A percentile compares a stretch with the other conserved stretches of the same genome.
phyloP scores from a whole-genome alignment of 2,797 vertebrate genomes.

The Cyclura pinguis region DNA sequence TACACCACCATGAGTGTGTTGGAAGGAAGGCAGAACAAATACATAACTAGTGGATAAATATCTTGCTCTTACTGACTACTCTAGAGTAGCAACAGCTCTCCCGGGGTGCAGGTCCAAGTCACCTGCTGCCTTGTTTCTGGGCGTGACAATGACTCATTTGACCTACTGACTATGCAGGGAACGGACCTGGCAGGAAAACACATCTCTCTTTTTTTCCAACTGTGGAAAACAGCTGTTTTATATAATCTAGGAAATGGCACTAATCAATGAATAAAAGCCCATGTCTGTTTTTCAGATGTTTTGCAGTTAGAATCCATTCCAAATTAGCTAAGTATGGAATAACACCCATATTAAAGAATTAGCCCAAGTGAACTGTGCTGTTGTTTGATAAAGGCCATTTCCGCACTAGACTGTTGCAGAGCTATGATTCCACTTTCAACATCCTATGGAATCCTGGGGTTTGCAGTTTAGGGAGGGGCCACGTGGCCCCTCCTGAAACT shows the following conservation, averaged over 20 bases:
- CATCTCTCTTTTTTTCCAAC: slow-evolving; percentile 12
- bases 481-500: no score
- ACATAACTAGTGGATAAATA: not conserved
- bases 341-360: not conserved
- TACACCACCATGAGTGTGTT: not conserved
- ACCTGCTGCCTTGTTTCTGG: not conserved
- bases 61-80: not conserved
- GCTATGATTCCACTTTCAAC: no score
- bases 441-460: no score
- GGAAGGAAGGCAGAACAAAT: not conserved
- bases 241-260: slow-evolving; percentile 8
- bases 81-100: not conserved
- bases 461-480: no score
- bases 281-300: not conserved
- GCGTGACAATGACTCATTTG: not conserved
- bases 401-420: no score
- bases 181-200: not conserved
- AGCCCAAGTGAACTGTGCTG: no score
- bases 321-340: not conserved
- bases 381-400: no score
- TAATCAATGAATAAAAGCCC: slow-evolving; percentile 22
- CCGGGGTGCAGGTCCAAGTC: not conserved
- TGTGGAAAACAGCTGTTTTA: slow-evolving; percentile 28
- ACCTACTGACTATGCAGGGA: not conserved
- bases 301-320: not conserved